Evolutionary conservation across 1,140 invertebrate species (phyloP).

Genomic region (Triops cancriformis): DNA sequence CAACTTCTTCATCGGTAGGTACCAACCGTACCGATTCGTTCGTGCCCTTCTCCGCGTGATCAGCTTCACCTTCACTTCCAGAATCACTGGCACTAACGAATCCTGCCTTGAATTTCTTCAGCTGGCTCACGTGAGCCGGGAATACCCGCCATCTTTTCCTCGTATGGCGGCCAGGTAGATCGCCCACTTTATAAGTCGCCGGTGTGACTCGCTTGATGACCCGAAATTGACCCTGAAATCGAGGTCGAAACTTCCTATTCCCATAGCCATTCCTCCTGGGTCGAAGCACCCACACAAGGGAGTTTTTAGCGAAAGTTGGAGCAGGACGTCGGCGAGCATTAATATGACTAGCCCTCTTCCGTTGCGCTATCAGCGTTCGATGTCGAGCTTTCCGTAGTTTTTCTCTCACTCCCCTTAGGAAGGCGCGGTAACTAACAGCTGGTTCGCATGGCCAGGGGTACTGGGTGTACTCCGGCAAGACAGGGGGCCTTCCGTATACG

Average conservation of each 20-base stretch:
- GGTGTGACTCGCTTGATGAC: background rate
- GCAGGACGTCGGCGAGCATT: background rate
- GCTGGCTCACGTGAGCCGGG: too few relatives aligned
- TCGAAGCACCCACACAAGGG: slow-evolving; percentile 19
- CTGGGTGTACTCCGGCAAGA: too few relatives aligned
- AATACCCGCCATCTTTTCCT: background rate
- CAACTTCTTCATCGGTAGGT: background rate
- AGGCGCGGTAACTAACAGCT: too few relatives aligned
- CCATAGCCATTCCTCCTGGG: background rate
- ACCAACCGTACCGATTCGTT: background rate
- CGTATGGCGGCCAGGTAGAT: background rate
- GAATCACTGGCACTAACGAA: background rate
- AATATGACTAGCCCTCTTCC: background rate
- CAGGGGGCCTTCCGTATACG: too few relatives aligned
- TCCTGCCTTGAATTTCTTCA: background rate
- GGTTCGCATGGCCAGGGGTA: background rate
- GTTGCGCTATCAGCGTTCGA: background rate
- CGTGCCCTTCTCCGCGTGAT: background rate
- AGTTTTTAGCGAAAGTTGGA: background rate
- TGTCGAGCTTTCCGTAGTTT: too few relatives aligned
- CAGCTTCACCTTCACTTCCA: background rate
- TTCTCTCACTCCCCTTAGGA: too few relatives aligned
- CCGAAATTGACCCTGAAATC: slow-evolving; percentile 19
- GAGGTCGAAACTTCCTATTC: slow-evolving; percentile 12
- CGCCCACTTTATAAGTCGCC: slow-evolving; percentile 17